Base-by-base conservation (phyloP, 1,140 invertebrate species). In the Drosophila gunungcola region DNA sequence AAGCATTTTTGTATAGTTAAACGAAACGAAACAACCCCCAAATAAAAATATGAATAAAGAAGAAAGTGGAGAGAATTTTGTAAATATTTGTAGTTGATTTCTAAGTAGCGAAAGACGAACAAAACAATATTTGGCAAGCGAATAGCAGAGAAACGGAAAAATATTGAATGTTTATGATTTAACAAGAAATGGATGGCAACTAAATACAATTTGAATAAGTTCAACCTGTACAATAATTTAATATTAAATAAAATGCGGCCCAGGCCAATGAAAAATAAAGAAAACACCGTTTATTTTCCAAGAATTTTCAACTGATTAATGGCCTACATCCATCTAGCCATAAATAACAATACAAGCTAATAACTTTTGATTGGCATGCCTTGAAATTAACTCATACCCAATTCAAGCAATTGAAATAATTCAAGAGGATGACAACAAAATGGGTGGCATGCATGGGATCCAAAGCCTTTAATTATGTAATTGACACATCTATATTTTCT, bases 201-300 rank as follows among this genome's bases (percentile, higher is more conserved):
- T 86, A 85, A 90, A 85, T 81, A 90, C 82, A 85, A 90, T 86
- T 86, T 83, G 75, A 88, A 85, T 90, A 90, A 90, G 86, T 90
- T 90, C 78, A 90, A 90, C 75, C 73, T 90, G 86, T 90, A 90
- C 86, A 90, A 90, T 90, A 90, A 90, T 90, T 90, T 90, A 86
- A 86, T 83, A 86, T 88, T 86, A 79, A 86, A 86, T 86, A 86
- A 86, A 86, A 85, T 48, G 34, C 10, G 60, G 79, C 76, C 74
- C 62, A 79, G 77, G 65, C 52, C 64, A 74, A 76, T 57, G 10
- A 82, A 88, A 76, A 73, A 53, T 53, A 55, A 42, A 0, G 27
- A n/a, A 16, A 21, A 11, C 7, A 2, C 12, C 36, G 4, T 48
- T 41, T 48, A n/a, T 7, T 52, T 68, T 61, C 34, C 13, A 21